phyloP scores from a whole-genome alignment of 2,113 vertebrate species.

The Brachyistius frenatus region DNA sequence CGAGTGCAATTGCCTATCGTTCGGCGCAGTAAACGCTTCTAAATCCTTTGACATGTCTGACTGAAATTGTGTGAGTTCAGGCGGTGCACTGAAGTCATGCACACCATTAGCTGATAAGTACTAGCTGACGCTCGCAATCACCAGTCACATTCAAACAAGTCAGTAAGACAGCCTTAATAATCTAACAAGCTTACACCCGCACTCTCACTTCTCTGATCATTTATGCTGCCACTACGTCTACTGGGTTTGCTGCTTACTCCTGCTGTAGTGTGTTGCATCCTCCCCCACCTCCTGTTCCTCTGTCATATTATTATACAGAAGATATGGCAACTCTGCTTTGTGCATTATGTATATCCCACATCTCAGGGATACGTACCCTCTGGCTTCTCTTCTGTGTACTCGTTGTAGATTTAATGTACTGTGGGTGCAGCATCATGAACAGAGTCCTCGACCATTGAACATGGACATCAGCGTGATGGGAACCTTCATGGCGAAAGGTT shows the following conservation, averaged over 20 bases:
- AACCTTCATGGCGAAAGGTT: constrained; percentile 4
- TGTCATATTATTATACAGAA: constrained; percentile 66
- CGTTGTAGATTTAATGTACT: constrained; percentile 61
- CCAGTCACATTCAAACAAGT: constrained; percentile 62
- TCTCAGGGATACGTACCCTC: constrained; percentile 60
- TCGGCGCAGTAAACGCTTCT: constrained; percentile 34
- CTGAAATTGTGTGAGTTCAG: constrained; percentile 48
- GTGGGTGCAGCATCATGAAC: neutral
- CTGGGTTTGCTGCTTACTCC: constrained; percentile 44
- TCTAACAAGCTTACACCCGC: constrained; percentile 50
- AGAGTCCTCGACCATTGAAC: constrained; percentile 21
- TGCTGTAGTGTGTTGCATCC: constrained; percentile 30
- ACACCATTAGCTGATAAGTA: constrained; percentile 56
- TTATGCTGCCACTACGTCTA: constrained; percentile 40
- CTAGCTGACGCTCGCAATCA: constrained; percentile 56
- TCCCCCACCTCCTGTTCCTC: constrained; percentile 40
- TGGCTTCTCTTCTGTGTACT: constrained; percentile 57
- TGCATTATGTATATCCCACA: constrained; percentile 73
- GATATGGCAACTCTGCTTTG: constrained; percentile 58
- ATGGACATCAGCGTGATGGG: constrained; percentile 1
- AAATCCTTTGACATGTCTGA: constrained; percentile 44
- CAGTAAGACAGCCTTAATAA: constrained; percentile 60
- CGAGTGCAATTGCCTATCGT: constrained; percentile 11
- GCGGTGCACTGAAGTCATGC: constrained; percentile 35
- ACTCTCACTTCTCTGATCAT: constrained; percentile 57